Evolutionary conservation across 2,888 invertebrate genomes (phyloP).

Genomic region (Tetrapedia diversipes): DNA sequence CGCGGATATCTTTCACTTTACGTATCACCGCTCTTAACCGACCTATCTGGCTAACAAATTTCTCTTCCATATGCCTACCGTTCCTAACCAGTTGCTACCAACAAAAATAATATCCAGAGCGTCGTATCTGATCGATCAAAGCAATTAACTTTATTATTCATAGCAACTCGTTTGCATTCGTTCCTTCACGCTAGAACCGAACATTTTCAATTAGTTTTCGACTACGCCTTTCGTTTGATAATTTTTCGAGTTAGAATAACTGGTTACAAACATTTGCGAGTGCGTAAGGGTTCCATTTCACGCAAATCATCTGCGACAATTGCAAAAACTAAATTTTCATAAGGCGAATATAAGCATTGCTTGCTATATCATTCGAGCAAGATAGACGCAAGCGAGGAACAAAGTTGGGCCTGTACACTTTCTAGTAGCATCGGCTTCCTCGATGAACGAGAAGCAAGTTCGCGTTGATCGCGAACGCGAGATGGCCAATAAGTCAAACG

Average conservation of each 20-base stretch:
- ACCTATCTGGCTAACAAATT: slow-evolving; percentile 1
- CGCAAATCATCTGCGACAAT: no score
- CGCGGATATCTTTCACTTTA: background rate
- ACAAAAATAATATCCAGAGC: slow-evolving; percentile 4
- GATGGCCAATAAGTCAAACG: slow-evolving; percentile 38
- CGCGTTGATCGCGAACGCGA: background rate
- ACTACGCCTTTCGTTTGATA: no score
- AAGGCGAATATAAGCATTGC: no score
- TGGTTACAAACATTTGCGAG: no score
- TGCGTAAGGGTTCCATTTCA: no score
- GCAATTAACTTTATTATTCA: slow-evolving; percentile 5
- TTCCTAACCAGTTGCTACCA: background rate
- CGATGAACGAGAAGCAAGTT: background rate
- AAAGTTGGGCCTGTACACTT: background rate
- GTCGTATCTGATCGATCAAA: background rate
- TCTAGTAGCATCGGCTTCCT: background rate
- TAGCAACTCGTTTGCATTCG: background rate
- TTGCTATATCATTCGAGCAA: no score
- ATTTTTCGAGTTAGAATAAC: no score
- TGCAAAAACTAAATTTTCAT: no score
- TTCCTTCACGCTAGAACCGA: background rate
- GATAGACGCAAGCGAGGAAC: no score
- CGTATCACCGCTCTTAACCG: background rate
- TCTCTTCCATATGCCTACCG: background rate
- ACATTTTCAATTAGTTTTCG: no score